phyloP scores from a whole-genome alignment of 2,888 invertebrate species.

The Anodontia alba region DNA sequence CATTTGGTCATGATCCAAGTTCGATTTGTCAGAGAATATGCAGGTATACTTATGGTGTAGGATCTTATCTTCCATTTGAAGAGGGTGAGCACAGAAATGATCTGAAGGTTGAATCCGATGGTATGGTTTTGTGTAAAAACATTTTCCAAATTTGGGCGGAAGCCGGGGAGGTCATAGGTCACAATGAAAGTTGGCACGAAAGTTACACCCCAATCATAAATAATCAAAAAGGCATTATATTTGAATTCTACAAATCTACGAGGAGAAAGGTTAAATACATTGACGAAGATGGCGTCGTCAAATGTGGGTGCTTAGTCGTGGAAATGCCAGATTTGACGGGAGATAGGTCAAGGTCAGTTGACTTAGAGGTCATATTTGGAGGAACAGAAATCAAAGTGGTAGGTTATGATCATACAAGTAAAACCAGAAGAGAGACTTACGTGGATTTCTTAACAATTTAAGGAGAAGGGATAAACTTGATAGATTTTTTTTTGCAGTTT shows the following conservation, averaged over 20 bases:
- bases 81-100: constrained; percentile 78
- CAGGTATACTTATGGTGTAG: constrained; percentile 80
- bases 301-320: constrained; percentile 79
- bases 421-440: constrained; percentile 77
- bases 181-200: constrained; percentile 80
- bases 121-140: constrained; percentile 77
- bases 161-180: constrained; percentile 79
- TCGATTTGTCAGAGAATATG: constrained; percentile 80
- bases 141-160: constrained; percentile 80
- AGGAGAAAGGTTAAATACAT: constrained; percentile 75
- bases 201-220: constrained; percentile 81
- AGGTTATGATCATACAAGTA: constrained; percentile 79
- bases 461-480: too few relatives aligned
- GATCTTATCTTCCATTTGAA: constrained; percentile 78
- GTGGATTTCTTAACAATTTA: constrained; percentile 75
- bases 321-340: constrained; percentile 82
- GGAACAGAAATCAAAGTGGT: constrained; percentile 81
- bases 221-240: constrained; percentile 81
- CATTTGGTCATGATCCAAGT: constrained; percentile 80
- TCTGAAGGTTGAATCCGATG: constrained; percentile 78
- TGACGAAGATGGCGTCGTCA: constrained; percentile 78
- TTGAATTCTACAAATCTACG: constrained; percentile 79
- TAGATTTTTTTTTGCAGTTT: neutral
- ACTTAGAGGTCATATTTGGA: constrained; percentile 80
- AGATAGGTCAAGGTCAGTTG: constrained; percentile 78